Percentiles rank a stretch among this genome's conserved stretches.
Evolutionary conservation across 2,888 invertebrate species (phyloP).

Genomic region (Rhagophthalmus giganteus): DNA sequence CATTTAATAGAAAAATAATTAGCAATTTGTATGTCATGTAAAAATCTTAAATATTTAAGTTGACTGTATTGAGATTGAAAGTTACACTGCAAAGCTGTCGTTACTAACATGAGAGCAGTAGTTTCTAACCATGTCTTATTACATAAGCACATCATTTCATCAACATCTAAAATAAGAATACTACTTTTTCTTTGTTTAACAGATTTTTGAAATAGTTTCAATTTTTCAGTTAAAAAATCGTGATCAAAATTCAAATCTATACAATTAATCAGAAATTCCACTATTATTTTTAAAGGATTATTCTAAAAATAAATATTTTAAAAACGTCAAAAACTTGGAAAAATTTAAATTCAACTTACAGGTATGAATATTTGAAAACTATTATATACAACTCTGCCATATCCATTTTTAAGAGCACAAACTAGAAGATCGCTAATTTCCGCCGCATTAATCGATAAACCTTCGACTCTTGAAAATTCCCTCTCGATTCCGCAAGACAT

Average conservation of each 20-base stretch:
- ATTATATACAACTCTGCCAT: slow-evolving; percentile 63
- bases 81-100: slow-evolving; percentile 63
- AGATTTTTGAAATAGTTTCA: slow-evolving; percentile 52
- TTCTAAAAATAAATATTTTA: slow-evolving; percentile 57
- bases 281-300: slow-evolving; percentile 60
- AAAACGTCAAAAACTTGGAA: slow-evolving; percentile 11
- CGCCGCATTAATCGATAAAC: slow-evolving; percentile 32
- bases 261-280: slow-evolving; percentile 47
- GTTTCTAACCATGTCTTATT: slow-evolving; percentile 62
- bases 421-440: slow-evolving; percentile 55
- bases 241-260: slow-evolving; percentile 48
- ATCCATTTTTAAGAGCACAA: slow-evolving; percentile 60
- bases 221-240: slow-evolving; percentile 39
- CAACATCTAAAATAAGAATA: slow-evolving; percentile 43
- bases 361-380: slow-evolving; percentile 73
- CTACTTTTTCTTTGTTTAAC: slow-evolving; percentile 44
- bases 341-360: too few species aligned
- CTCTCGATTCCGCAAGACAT: slow-evolving; percentile 43
- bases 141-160: slow-evolving; percentile 56
- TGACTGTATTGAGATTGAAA: slow-evolving; percentile 68
- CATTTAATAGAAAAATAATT: slow-evolving; percentile 56
- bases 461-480: slow-evolving; percentile 32
- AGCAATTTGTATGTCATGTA: slow-evolving; percentile 62
- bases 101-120: slow-evolving; percentile 63
- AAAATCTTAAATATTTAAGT: slow-evolving; percentile 63